phyloP scores from a whole-genome alignment of 2,888 invertebrate genomes.

The Drosophila atripex region DNA sequence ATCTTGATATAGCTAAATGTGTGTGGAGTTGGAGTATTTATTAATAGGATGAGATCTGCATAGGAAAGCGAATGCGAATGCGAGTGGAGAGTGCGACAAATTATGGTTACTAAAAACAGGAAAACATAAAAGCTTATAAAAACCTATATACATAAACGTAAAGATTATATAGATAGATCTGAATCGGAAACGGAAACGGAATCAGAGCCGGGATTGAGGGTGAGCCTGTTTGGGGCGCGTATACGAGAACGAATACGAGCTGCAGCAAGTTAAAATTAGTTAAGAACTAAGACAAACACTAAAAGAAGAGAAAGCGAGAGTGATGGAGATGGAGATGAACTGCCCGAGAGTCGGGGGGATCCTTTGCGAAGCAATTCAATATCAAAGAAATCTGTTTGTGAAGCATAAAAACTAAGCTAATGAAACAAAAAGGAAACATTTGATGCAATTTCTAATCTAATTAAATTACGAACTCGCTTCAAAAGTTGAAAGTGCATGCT shows the following conservation, averaged over 20 bases:
- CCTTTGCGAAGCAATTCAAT: conserved; percentile 65
- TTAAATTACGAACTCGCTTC: conserved; percentile 68
- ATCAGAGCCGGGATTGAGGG: conserved; percentile 35
- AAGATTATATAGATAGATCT: conserved; percentile 48
- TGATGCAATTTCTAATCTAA: conserved; percentile 57
- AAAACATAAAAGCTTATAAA: conserved; percentile 72
- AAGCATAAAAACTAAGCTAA: conserved; percentile 31
- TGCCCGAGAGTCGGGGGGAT: conserved; percentile 30
- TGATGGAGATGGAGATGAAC: conserved; percentile 19
- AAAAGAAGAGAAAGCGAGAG: conserved; percentile 28
- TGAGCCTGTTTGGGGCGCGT: conserved; percentile 15
- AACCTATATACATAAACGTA: conserved; percentile 65
- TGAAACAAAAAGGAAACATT: conserved; percentile 16
- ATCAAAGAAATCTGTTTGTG: conserved; percentile 53
- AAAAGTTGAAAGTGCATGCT: conserved; percentile 64
- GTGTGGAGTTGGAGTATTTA: conserved; percentile 76
- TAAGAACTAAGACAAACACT: conserved; percentile 75
- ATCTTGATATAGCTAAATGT: conserved; percentile 78
- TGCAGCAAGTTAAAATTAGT: conserved; percentile 66
- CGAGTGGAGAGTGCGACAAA: conserved; percentile 63
- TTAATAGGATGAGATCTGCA: conserved; percentile 68
- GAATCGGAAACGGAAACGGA: conserved; percentile 40
- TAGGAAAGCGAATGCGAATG: conserved; percentile 42
- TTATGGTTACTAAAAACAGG: conserved; percentile 80
- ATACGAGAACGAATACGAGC: conserved; percentile 19